A percentile compares a stretch with the other conserved stretches of the same genome.
Conservation (phyloP, 2,113 vertebrate genomes). For the Microcebus murinus region DNA sequence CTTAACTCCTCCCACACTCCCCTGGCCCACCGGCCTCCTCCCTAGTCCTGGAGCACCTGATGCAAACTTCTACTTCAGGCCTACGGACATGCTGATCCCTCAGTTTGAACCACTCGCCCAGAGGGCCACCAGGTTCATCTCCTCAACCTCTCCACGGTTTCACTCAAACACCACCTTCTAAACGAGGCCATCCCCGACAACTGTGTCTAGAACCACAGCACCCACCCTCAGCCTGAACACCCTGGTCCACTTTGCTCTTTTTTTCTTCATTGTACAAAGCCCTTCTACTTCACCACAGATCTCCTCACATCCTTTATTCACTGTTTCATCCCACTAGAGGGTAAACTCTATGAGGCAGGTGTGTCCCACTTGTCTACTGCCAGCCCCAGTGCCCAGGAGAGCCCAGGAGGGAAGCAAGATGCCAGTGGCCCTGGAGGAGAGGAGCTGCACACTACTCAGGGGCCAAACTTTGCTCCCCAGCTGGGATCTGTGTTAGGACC, state of each 20-base stretch:
- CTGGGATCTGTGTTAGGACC: background rate
- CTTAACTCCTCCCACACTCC: background rate
- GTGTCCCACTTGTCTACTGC: background rate
- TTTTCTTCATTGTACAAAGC: rapidly evolving
- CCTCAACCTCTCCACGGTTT: background rate
- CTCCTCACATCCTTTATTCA: background rate
- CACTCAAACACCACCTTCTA: background rate
- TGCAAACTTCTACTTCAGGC: background rate
- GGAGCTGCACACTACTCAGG: too few species aligned
- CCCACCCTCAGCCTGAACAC: background rate
- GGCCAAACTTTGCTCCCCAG: background rate
- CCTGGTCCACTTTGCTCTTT: background rate
- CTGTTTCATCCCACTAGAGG: background rate
- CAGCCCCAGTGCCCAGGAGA: background rate
- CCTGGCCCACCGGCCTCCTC: background rate
- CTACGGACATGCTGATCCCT: background rate
- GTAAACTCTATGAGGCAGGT: background rate
- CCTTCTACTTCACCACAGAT: background rate
- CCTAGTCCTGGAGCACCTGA: too few species aligned
- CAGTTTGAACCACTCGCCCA: background rate
- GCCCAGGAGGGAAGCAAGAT: background rate
- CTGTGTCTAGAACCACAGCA: background rate
- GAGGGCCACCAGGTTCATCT: background rate
- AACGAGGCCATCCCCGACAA: background rate
- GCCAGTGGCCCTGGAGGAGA: background rate